Evolutionary conservation across 2,888 invertebrate genomes (phyloP), one percentile per base, ranked within the genome.

Genomic region (Catonia carolina): DNA sequence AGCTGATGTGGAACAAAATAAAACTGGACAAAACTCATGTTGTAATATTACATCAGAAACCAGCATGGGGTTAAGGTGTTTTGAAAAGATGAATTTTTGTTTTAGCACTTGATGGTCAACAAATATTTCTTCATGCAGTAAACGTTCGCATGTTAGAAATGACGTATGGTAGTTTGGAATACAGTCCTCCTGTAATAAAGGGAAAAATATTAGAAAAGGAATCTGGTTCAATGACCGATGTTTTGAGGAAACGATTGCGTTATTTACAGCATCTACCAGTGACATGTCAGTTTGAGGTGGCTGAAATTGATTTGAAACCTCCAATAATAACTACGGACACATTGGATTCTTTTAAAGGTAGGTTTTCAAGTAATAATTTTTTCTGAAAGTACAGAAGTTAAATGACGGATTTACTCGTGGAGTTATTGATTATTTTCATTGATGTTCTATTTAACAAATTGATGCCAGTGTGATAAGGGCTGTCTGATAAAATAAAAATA

Each of bases 141-240:
- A 97, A 97, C 72, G 86, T 90, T 7, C 86, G 88, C 59, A 89
- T 96, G 82, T 72, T 98, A 66, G 87, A 89, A 68, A 82, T 84
- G 56, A 85, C 89, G 56, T 95, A 92, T 76, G 93, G 92, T 6
- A 80, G 81, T 6, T 74, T 96, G 58, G 86, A 88, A 56, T 77
- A 82, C 54, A 86, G 89, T 53, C 96, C 97, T 39, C 77, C 74
- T 17, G 68, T 77, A 2, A 79, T 97, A 53, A 78, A 76, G 2
- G 94, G 89, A 0, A 82, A 79, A 53, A 85, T 97, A 42, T 71
- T 96, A n/a, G 92, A 94, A 67, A 86, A 89, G 55, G 94, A 96
- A 69, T 82, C 84, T 1, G 82, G 87, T 63, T 87, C 90, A 2
- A 88, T 95, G 76, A 88, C 83, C 17, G 88, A 89, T 75, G 89